Percentiles rank a stretch among this genome's conserved stretches.
phyloP scores from a whole-genome alignment of 2,113 vertebrate species.

The Connochaetes taurinus region DNA sequence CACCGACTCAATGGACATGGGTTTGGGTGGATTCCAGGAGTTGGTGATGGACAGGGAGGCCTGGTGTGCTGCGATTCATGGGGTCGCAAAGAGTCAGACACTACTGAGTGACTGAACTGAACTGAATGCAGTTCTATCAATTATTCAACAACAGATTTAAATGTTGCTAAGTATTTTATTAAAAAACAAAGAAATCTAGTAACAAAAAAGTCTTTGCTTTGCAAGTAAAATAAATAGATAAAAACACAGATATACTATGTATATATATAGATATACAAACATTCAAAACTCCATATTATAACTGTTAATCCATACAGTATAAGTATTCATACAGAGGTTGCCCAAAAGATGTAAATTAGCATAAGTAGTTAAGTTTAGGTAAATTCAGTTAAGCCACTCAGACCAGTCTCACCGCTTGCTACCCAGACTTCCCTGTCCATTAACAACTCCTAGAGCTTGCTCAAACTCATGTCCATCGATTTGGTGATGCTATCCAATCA shows the following conservation, averaged over 20 bases:
- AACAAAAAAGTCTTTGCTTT: neutral
- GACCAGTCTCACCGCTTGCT: neutral
- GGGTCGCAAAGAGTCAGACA: neutral
- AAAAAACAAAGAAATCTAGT: neutral
- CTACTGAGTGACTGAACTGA: accelerated
- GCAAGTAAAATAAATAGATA: neutral
- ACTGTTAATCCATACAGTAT: neutral
- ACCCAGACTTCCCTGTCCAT: neutral
- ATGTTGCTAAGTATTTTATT: neutral
- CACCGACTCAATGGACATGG: neutral
- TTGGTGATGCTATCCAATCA: neutral
- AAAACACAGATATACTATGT: neutral
- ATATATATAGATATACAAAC: neutral
- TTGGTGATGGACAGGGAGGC: neutral
- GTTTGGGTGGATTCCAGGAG: neutral
- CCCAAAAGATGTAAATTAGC: neutral
- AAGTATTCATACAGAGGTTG: neutral
- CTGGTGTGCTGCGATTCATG: accelerated
- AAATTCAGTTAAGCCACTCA: neutral
- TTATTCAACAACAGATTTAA: neutral
- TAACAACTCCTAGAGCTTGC: neutral
- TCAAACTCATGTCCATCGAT: neutral
- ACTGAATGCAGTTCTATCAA: neutral
- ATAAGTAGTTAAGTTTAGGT: neutral
- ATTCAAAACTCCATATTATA: neutral